A percentile compares a stretch with the other conserved stretches of the same genome.
Conservation (phyloP, 2,113 vertebrate species). For the Sapayoa aenigma region DNA sequence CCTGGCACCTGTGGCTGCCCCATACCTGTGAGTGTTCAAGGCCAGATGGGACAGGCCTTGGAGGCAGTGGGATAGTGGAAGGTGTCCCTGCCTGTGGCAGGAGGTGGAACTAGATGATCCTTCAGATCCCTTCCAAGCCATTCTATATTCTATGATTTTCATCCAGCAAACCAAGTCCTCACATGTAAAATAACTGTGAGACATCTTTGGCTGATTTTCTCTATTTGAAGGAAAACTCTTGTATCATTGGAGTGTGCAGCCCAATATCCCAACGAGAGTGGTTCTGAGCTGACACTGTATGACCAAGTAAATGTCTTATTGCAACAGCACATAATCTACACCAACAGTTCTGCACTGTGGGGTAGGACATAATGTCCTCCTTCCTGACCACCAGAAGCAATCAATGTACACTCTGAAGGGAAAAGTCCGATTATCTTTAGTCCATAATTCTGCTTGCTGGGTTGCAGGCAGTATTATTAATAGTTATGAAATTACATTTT, state of each 20-base stretch:
- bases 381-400: not conserved
- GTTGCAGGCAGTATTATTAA: constrained; percentile 13
- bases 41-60: not conserved
- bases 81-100: not conserved
- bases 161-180: not conserved
- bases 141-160: not conserved
- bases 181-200: not conserved
- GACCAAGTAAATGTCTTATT: not conserved
- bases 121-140: not conserved
- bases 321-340: not conserved
- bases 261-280: not conserved
- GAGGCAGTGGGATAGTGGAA: not conserved
- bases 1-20: not conserved
- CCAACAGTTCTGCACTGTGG: not conserved
- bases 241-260: not conserved
- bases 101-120: not conserved
- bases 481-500: constrained; percentile 42
- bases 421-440: not conserved
- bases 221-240: not conserved
- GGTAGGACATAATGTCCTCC: not conserved
- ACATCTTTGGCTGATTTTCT: not conserved
- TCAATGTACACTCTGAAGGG: not conserved
- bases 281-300: not conserved
- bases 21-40: not conserved
- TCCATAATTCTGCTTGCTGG: not conserved